Conservation (phyloP, 1,140 invertebrate genomes). For the Papilio glaucus region DNA sequence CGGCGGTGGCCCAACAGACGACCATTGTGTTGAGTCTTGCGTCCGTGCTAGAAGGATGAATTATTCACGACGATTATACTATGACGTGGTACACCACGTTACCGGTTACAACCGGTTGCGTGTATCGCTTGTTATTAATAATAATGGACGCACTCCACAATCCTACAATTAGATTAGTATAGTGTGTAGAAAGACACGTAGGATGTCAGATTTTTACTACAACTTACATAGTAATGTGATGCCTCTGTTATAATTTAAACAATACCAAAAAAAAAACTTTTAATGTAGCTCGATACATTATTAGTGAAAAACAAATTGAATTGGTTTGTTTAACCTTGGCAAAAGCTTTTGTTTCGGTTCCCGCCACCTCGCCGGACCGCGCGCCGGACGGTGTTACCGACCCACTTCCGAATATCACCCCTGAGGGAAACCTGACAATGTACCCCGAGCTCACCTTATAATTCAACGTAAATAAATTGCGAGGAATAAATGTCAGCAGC, state of each 20-base stretch:
- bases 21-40: neutral
- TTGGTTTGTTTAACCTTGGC: neutral
- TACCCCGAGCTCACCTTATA: neutral
- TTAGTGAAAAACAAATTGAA: slow-evolving; percentile 1
- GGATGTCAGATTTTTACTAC: neutral
- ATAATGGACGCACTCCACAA: neutral
- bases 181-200: neutral
- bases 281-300: too few species aligned
- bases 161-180: neutral
- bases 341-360: neutral
- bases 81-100: neutral
- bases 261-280: too few species aligned
- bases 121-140: slow-evolving; percentile 3
- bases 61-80: slow-evolving; percentile 1
- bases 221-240: neutral
- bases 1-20: neutral
- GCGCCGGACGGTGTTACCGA: slow-evolving; percentile 6
- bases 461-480: slow-evolving; percentile 18
- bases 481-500: slow-evolving; percentile 5
- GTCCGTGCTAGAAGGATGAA: slow-evolving; percentile 3
- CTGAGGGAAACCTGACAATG: slow-evolving; percentile 15
- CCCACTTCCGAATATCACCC: slow-evolving; percentile 3
- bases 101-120: slow-evolving; percentile 9
- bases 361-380: neutral
- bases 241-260: too few species aligned